Conservation (phyloP, 2,888 invertebrate genomes). For the Brachyptera putata region DNA sequence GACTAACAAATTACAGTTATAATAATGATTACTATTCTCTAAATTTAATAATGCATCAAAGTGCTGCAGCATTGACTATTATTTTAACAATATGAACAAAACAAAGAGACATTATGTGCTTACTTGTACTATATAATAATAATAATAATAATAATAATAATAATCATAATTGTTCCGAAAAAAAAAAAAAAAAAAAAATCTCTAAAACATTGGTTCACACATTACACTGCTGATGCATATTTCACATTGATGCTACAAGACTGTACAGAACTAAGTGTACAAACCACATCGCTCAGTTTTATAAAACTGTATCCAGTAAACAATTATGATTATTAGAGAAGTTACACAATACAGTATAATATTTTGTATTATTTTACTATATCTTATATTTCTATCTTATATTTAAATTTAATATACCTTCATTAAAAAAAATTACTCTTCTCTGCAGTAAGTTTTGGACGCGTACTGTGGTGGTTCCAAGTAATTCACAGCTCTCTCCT, state of each 20-base stretch:
- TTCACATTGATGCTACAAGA: no score
- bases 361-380: not conserved
- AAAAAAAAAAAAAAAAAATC: not conserved
- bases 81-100: conserved; percentile 26
- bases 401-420: not conserved
- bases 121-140: not conserved
- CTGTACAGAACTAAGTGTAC: no score
- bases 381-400: not conserved
- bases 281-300: no score
- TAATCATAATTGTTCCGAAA: not conserved
- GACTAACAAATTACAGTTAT: conserved; percentile 31
- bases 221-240: not conserved
- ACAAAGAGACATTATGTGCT: not conserved
- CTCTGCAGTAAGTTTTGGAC: not conserved
- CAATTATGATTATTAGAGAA: not conserved
- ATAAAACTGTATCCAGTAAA: not conserved
- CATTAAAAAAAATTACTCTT: not conserved
- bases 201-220: not conserved
- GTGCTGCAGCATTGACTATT: conserved; percentile 21
- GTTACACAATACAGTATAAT: not conserved
- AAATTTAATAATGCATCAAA: conserved; percentile 21
- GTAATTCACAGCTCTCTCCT: conserved; percentile 21
- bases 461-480: conserved; percentile 16
- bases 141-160: not conserved
- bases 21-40: conserved; percentile 26